A percentile compares a stretch with the other conserved stretches of the same genome.
phyloP scores from a whole-genome alignment of 2,113 vertebrate species.

The Myotis brandtii region DNA sequence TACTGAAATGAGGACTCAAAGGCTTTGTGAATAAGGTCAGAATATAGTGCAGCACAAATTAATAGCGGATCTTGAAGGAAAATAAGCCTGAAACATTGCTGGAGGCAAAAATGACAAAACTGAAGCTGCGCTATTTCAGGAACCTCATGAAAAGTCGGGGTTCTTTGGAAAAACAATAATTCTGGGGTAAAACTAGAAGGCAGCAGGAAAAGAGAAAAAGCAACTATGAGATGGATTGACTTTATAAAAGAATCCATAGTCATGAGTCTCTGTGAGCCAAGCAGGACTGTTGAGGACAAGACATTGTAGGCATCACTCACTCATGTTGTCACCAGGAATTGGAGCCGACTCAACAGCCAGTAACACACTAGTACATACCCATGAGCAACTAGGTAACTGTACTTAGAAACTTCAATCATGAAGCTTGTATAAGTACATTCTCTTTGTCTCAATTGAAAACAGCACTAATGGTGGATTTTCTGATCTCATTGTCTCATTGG shows the following conservation, averaged over 20 bases:
- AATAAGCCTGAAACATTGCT: not conserved
- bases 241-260: not conserved
- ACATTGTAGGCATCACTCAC: not conserved
- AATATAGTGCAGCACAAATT: not conserved
- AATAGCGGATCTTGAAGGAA: not conserved
- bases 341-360: not conserved
- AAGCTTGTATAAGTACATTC: not conserved
- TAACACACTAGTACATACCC: not conserved
- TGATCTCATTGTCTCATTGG: not conserved
- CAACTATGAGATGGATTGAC: not conserved
- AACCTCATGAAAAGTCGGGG: not conserved
- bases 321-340: not conserved
- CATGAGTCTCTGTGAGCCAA: not conserved
- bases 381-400: not conserved
- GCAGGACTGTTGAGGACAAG: not conserved
- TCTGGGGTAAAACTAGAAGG: not conserved
- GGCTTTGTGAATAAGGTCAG: not conserved
- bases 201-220: too few relatives aligned
- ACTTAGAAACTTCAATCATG: not conserved
- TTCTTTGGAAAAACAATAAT: not conserved
- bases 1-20: not conserved
- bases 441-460: not conserved
- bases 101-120: not conserved
- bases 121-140: not conserved
- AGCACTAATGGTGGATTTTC: not conserved